These are phyloP conservation scores for Uloborus diversus DNA, from an alignment of 1,140 invertebrate species.

Conservation along the genomic window DNA sequence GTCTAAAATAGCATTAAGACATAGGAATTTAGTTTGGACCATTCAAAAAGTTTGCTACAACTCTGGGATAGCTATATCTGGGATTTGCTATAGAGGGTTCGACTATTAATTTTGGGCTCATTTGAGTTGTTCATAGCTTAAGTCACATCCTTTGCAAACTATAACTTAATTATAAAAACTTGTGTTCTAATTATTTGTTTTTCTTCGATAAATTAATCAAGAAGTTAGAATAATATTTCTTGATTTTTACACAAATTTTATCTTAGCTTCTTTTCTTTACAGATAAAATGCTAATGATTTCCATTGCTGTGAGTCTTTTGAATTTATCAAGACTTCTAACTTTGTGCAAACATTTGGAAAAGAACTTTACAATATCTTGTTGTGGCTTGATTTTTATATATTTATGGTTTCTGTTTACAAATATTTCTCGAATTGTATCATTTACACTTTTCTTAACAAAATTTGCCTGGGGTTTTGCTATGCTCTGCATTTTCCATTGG, in stretches of 20 bases:
- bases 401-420: slow-evolving; percentile 38
- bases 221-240: too few species aligned
- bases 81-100: too few species aligned
- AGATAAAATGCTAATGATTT: slow-evolving; percentile 42
- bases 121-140: too few species aligned
- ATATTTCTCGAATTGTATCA: slow-evolving; percentile 24
- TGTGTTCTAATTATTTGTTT: too few species aligned
- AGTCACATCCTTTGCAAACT: too few species aligned
- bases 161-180: too few species aligned
- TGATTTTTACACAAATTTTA: not conserved
- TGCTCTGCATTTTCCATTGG: slow-evolving; percentile 45
- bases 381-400: slow-evolving; percentile 20
- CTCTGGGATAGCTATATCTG: too few species aligned
- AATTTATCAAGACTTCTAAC: slow-evolving; percentile 31
- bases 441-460: slow-evolving; percentile 41
- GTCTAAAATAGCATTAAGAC: too few species aligned
- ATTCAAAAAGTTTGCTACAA: too few species aligned
- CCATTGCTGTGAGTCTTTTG: slow-evolving; percentile 1
- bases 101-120: too few species aligned
- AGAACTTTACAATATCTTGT: slow-evolving; percentile 32
- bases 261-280: not conserved
- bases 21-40: too few species aligned
- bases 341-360: slow-evolving; percentile 31
- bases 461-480: slow-evolving; percentile 29
- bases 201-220: too few species aligned